Evolutionary conservation across 2,113 vertebrate genomes (phyloP).

Genomic region (Motacilla alba): DNA sequence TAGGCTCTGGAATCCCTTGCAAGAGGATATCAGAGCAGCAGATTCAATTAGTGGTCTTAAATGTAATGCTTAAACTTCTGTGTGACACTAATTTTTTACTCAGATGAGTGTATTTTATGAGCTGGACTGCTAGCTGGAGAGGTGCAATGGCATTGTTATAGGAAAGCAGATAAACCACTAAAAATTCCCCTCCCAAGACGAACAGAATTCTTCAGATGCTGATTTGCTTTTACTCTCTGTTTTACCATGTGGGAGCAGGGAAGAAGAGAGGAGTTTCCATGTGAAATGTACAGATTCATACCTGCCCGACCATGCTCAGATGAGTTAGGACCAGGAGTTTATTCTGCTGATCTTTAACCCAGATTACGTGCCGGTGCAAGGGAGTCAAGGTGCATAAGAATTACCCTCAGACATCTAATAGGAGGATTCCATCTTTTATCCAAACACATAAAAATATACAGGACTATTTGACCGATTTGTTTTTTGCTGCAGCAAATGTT

Average conservation of each 20-base stretch:
- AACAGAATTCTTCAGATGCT: background rate
- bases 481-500: background rate
- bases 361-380: background rate
- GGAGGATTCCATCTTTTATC: background rate
- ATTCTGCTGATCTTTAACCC: background rate
- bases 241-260: background rate
- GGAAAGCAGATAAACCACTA: background rate
- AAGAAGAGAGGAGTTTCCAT: background rate
- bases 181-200: background rate
- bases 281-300: background rate
- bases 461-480: background rate
- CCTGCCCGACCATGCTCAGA: background rate
- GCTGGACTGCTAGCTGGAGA: background rate
- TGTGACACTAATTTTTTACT: background rate
- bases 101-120: background rate
- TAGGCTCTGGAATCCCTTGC: slow-evolving; percentile 40
- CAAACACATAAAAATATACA: background rate
- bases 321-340: background rate
- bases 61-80: background rate
- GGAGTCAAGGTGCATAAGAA: background rate
- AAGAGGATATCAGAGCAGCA: slow-evolving; percentile 27
- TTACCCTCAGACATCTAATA: background rate
- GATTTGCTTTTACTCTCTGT: background rate
- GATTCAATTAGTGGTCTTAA: slow-evolving; percentile 39
- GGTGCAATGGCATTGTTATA: background rate